These are phyloP conservation scores for Anorthoa munda DNA, from an alignment of 2,888 invertebrate species.

Conservation along the genomic window DNA sequence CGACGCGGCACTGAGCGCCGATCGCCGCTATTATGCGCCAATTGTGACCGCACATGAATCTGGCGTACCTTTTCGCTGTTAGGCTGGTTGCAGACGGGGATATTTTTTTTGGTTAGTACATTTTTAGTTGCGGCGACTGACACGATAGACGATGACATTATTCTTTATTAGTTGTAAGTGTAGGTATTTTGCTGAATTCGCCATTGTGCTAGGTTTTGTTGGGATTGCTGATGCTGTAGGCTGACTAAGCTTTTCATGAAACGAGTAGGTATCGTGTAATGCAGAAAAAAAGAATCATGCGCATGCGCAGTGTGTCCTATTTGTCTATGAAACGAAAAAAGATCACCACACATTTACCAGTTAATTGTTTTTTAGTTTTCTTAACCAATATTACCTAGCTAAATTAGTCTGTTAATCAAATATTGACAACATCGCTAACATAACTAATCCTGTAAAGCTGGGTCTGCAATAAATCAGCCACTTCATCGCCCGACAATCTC, in stretches of 20 bases:
- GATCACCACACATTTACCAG: too few relatives aligned
- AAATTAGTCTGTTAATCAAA: too few relatives aligned
- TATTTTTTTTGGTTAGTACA: slow-evolving; percentile 22
- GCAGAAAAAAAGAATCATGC: neutral
- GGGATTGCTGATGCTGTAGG: too few relatives aligned
- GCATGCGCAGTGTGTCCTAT: neutral
- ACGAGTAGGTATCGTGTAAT: too few relatives aligned
- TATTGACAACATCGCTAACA: neutral
- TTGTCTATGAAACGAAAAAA: neutral
- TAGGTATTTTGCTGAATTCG: neutral
- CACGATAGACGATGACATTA: neutral
- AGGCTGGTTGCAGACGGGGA: slow-evolving; percentile 68
- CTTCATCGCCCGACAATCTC: slow-evolving; percentile 7
- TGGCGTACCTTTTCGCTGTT: slow-evolving; percentile 77
- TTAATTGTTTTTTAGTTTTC: too few relatives aligned
- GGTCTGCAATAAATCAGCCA: neutral
- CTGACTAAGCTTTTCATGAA: too few relatives aligned
- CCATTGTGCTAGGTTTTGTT: neutral
- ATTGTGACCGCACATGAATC: slow-evolving; percentile 81
- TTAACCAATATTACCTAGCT: too few relatives aligned
- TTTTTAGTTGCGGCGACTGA: slow-evolving; percentile 2
- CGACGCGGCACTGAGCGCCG: slow-evolving; percentile 76
- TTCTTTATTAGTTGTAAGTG: neutral
- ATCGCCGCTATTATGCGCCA: slow-evolving; percentile 80
- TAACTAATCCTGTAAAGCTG: neutral